Evolutionary conservation across 2,888 invertebrate species (phyloP).

Genomic region (Deroplatys truncata): DNA sequence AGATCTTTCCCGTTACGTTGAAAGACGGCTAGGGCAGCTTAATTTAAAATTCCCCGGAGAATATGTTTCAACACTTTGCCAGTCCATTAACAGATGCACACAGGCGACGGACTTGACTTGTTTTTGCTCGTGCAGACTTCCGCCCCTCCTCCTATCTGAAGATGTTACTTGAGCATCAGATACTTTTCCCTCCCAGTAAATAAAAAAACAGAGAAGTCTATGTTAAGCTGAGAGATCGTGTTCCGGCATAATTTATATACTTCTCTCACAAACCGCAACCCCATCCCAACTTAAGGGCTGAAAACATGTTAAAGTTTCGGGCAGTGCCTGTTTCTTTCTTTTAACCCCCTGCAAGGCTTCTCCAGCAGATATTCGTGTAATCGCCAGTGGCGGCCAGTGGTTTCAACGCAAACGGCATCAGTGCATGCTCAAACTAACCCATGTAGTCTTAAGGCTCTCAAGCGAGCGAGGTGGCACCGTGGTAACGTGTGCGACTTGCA

Average conservation of each 20-base stretch:
- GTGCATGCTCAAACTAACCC: too few relatives aligned
- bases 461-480: too few relatives aligned
- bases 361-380: neutral
- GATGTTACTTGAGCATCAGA: neutral
- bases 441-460: too few relatives aligned
- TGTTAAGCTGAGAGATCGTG: neutral
- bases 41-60: neutral
- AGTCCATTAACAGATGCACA: neutral
- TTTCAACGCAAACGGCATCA: neutral
- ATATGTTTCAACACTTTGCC: neutral
- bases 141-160: neutral
- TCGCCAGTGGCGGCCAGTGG: neutral
- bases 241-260: neutral
- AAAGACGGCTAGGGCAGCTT: neutral
- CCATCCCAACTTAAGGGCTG: neutral
- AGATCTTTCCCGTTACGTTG: neutral
- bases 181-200: neutral
- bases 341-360: neutral
- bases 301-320: neutral
- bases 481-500: too few relatives aligned
- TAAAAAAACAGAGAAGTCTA: neutral
- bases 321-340: neutral
- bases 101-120: neutral
- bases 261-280: neutral
- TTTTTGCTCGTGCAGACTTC: neutral